Percentiles rank a stretch among this genome's conserved stretches.
phyloP scores from a whole-genome alignment of 2,888 invertebrate species.

The Trichogramma evanescens region DNA sequence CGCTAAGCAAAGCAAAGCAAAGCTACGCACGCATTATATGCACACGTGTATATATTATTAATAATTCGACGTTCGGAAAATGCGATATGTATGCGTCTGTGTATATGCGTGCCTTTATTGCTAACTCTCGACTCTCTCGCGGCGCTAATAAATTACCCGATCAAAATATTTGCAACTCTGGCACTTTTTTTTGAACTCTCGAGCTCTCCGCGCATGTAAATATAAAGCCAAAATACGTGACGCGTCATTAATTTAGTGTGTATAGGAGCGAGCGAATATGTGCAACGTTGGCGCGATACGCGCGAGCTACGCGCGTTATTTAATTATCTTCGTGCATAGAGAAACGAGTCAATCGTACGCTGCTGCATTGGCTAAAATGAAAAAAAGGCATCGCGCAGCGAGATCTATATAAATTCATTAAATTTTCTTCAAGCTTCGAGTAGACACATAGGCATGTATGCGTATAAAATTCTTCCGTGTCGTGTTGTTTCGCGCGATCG shows the following conservation, averaged over 20 bases:
- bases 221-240: not conserved
- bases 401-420: slow-evolving; percentile 17
- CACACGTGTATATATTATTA: not conserved
- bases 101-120: too few species aligned
- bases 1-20: not conserved
- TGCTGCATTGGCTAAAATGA: not conserved
- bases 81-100: too few species aligned
- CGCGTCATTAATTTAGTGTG: slow-evolving; percentile 15
- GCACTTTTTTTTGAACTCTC: not conserved
- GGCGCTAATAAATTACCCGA: not conserved
- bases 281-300: not conserved
- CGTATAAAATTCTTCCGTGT: slow-evolving; percentile 22
- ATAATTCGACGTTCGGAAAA: not conserved
- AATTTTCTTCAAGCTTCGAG: slow-evolving; percentile 8
- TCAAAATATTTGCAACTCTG: slow-evolving; percentile 12
- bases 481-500: slow-evolving; percentile 9
- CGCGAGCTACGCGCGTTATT: not conserved
- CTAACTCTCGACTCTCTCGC: too few species aligned
- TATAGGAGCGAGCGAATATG: slow-evolving; percentile 6
- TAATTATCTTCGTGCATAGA: not conserved
- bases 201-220: not conserved
- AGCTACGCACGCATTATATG: not conserved
- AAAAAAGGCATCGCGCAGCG: slow-evolving; percentile 6
- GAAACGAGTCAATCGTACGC: slow-evolving; percentile 15
- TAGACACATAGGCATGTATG: not conserved